A percentile compares a stretch with the other conserved stretches of the same genome.
phyloP scores from a whole-genome alignment of 23 tunicate genomes.

The Phallusia fumigata region DNA sequence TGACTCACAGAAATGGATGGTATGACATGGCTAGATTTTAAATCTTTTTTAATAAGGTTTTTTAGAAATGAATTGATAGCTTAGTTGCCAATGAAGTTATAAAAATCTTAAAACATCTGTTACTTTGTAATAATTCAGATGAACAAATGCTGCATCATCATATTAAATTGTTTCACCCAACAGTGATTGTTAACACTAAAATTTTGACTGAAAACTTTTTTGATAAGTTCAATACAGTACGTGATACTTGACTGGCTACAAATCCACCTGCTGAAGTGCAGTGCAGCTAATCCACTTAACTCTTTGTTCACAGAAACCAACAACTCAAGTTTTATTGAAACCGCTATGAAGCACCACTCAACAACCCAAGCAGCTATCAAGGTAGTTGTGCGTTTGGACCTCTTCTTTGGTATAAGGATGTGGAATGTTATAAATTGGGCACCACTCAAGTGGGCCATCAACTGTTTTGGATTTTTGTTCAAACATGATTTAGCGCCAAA shows the following conservation, averaged over 20 bases:
- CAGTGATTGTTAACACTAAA: no score
- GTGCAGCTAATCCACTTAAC: background rate
- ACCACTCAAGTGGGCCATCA: background rate
- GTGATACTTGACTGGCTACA: background rate
- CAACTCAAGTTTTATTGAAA: conserved; percentile 28
- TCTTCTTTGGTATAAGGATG: background rate
- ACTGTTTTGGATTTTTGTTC: background rate
- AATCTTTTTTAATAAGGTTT: no score
- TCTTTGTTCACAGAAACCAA: background rate
- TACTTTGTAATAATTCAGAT: no score
- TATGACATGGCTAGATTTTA: no score
- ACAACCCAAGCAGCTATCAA: conserved; percentile 63
- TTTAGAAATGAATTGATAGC: no score
- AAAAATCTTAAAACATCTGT: no score
- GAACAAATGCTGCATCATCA: no score
- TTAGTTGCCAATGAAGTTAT: no score
- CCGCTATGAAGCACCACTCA: conserved; percentile 70
- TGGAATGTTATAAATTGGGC: conserved; percentile 4
- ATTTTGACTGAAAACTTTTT: background rate
- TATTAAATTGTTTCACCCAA: no score
- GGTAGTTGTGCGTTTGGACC: conserved; percentile 12
- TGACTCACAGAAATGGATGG: no score
- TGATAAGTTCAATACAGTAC: background rate
- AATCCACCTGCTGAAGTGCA: background rate
- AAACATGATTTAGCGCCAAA: background rate